Percentiles rank a stretch among this genome's conserved stretches.
Evolutionary conservation across 2,888 invertebrate genomes (phyloP).

Genomic region (Rosalia funebris): DNA sequence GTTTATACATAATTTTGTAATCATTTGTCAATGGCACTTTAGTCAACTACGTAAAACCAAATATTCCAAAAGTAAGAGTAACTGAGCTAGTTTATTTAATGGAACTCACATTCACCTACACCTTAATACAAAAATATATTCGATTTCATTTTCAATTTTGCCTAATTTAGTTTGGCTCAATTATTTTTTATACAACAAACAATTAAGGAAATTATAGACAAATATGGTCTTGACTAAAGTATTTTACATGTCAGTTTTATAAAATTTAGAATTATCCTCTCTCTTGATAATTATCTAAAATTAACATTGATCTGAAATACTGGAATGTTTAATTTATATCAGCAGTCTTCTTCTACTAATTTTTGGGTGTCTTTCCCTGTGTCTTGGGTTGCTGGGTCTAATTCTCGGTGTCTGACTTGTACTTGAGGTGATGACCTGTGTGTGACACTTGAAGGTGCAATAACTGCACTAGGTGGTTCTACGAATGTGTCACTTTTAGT

Average conservation of each 20-base stretch:
- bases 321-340: conserved; percentile 57
- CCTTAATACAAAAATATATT: conserved; percentile 46
- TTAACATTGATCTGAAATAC: conserved; percentile 52
- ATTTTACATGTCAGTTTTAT: conserved; percentile 16
- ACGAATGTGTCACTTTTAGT: conserved; percentile 69
- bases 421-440: conserved; percentile 80
- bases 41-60: conserved; percentile 27
- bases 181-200: no score
- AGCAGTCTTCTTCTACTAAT: conserved; percentile 89
- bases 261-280: conserved; percentile 25
- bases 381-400: conserved; percentile 85
- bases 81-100: conserved; percentile 27
- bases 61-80: conserved; percentile 21
- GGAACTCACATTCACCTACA: conserved; percentile 38
- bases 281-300: conserved; percentile 46
- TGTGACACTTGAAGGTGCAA: conserved; percentile 84
- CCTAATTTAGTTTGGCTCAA: conserved; percentile 21
- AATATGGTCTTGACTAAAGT: conserved; percentile 39
- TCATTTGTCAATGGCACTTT: conserved; percentile 47
- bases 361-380: conserved; percentile 92
- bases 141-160: conserved; percentile 23
- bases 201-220: conserved; percentile 40
- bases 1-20: conserved; percentile 25
- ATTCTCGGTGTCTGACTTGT: conserved; percentile 78
- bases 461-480: conserved; percentile 76